phyloP scores from a whole-genome alignment of 2,797 vertebrate species.

The Hephaestus fuliginosus region DNA sequence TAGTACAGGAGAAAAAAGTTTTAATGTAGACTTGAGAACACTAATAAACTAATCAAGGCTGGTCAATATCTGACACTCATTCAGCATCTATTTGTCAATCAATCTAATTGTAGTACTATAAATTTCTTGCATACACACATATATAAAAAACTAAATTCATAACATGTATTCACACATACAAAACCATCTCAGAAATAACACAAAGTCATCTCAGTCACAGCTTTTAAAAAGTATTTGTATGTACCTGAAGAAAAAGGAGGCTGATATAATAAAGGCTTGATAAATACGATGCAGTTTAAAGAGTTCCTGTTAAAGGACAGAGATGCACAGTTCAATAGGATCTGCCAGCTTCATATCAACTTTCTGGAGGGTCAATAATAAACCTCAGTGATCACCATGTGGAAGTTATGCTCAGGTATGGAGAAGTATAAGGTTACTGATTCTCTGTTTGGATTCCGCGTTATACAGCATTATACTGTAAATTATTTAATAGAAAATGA shows the following conservation, averaged over 20 bases:
- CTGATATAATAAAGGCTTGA: not conserved
- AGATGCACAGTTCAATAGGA: not conserved
- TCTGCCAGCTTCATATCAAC: not conserved
- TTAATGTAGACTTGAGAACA: too few relatives aligned
- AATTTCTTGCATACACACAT: too few relatives aligned
- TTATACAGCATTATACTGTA: not conserved
- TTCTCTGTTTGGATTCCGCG: not conserved
- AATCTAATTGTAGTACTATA: too few relatives aligned
- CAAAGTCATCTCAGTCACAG: too few relatives aligned
- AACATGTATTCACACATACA: too few relatives aligned
- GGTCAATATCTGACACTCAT: too few relatives aligned
- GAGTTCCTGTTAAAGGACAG: not conserved
- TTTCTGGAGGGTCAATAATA: not conserved
- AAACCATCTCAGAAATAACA: too few relatives aligned
- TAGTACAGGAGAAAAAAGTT: too few relatives aligned
- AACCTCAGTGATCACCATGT: not conserved
- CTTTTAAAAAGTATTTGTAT: too few relatives aligned
- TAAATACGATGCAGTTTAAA: not conserved
- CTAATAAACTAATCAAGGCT: too few relatives aligned
- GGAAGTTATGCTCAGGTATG: not conserved
- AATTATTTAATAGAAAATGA: not conserved
- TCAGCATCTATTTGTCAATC: too few relatives aligned
- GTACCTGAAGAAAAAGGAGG: not conserved
- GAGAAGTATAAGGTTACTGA: not conserved
- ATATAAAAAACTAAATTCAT: too few relatives aligned